Conservation (phyloP, 2,888 invertebrate genomes). For the Magallana nippona region DNA sequence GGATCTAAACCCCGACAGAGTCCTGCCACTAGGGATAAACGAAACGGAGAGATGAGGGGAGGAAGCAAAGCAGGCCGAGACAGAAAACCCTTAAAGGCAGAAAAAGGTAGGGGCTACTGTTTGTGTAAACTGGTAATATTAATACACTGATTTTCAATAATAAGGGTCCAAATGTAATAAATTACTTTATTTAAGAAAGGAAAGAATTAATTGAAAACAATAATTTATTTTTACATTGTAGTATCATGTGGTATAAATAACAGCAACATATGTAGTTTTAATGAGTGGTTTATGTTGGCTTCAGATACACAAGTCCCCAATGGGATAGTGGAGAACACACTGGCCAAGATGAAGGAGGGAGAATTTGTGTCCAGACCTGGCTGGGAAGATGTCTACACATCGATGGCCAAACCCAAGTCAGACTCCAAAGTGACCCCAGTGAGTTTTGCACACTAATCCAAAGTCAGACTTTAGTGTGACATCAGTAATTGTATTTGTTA, state of each 20-base stretch:
- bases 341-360: conserved; percentile 65
- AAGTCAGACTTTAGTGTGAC: no score
- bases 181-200: no score
- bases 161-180: no score
- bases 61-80: conserved; percentile 11
- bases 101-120: not conserved
- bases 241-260: no score
- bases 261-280: not conserved
- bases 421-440: not conserved
- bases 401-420: conserved; percentile 62
- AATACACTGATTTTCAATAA: no score
- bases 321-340: conserved; percentile 55
- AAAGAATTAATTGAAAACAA: no score
- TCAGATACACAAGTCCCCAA: not conserved
- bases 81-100: not conserved
- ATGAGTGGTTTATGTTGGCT: not conserved
- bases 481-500: no score
- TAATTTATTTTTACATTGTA: no score
- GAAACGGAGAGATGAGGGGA: conserved; percentile 15
- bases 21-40: not conserved
- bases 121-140: not conserved
- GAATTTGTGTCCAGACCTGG: conserved; percentile 66
- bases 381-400: conserved; percentile 73
- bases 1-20: conserved; percentile 13
- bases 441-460: not conserved